Evolutionary conservation across 2,113 vertebrate species (phyloP), one percentile per base, ranked within the genome.

Genomic region (Nettapus auritus): DNA sequence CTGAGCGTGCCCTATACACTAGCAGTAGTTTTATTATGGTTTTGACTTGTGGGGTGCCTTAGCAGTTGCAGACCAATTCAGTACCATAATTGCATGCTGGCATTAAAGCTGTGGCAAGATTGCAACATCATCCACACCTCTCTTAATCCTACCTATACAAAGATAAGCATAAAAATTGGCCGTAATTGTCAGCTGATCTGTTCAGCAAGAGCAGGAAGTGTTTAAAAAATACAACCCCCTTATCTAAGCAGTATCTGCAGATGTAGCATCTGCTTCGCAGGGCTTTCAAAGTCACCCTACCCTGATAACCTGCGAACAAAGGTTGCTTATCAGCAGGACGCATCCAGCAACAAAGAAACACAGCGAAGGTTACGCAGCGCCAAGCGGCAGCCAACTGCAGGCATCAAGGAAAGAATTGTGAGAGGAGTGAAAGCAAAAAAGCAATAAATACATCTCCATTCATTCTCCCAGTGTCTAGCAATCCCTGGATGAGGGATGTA

Each of bases 1-100:
- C 3, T 0, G 2, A 44, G 70, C 38, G 46, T 3, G 36, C 60
- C 79, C 60, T 29, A 26, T 0, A 34, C 0, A 1, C 5, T 2
- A 46, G 31, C 57, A 71, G 18, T 21, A 17, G 3, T 69, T 57
- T n/a, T 22, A n/a, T 42, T 42, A 3, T 7, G 2, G 3, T 63
- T 42, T 75, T 80, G n/a, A 63, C 20, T 44, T 21, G 11, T 8
- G 21, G n/a, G 36, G 40, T 1, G 2, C 42, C 48, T 44, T 28
- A 48, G 34, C 23, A 38, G 50, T 21, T 31, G 11, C 63, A 86
- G 59, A 48, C 55, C 52, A 36, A 14, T 40, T 64, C 23, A 16
- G 20, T 4, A 14, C 36, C 8, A 23, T 60, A 19, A 77, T 7
- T 34, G 36, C 38, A 50, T 0, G 13, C 60, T 56, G 31, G 21